Conservation (phyloP, 1,140 invertebrate genomes). For the Vanessa tameamea region DNA sequence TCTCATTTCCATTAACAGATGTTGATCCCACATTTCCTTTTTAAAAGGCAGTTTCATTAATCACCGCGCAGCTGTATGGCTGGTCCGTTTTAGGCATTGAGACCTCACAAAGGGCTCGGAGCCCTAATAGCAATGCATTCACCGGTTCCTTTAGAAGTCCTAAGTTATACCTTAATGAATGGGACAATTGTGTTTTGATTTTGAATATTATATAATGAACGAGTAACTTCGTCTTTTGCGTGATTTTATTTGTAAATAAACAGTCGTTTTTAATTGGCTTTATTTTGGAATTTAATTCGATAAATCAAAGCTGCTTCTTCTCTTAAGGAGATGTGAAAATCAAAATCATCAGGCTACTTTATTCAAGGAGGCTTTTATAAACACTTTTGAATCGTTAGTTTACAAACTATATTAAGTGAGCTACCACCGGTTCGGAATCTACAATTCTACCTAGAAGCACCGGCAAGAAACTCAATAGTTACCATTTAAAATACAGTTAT, state of each 20-base stretch:
- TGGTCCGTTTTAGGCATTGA: constrained; percentile 8
- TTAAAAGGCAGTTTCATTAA: not conserved
- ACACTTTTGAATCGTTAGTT: too few species aligned
- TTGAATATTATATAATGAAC: not conserved
- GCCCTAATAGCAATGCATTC: constrained; percentile 6
- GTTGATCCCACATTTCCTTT: not conserved
- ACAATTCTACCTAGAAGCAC: too few species aligned
- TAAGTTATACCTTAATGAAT: constrained; percentile 11
- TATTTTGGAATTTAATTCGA: not conserved
- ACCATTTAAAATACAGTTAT: too few species aligned
- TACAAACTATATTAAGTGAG: too few species aligned
- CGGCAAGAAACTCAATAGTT: too few species aligned
- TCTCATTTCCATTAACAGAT: not conserved
- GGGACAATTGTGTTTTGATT: constrained; percentile 1
- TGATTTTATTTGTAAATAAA: not conserved
- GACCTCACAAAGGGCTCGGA: not conserved
- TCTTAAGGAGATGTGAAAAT: too few species aligned
- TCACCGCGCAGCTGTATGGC: not conserved
- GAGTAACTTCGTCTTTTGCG: not conserved
- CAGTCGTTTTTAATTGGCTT: not conserved
- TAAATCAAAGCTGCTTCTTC: too few species aligned
- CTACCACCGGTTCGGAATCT: too few species aligned
- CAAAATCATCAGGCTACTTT: too few species aligned
- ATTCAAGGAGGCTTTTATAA: too few species aligned
- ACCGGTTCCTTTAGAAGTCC: not conserved